Evolutionary conservation across 2,113 vertebrate genomes (phyloP).

Genomic region (Brachirus orientalis): DNA sequence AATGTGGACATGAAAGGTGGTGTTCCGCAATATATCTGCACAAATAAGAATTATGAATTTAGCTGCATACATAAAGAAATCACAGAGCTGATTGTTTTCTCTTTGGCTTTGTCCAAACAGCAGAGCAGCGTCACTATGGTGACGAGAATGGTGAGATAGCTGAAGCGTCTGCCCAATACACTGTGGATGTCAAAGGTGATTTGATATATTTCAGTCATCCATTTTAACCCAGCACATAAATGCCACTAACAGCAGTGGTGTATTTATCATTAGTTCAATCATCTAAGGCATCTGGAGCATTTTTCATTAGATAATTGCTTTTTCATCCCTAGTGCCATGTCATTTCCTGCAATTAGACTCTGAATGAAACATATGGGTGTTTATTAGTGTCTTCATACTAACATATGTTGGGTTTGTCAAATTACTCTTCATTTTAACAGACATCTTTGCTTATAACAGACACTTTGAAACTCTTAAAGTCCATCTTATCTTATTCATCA

Average conservation of each 20-base stretch:
- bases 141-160: constrained; percentile 80
- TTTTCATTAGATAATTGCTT: constrained; percentile 54
- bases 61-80: constrained; percentile 48
- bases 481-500: constrained; percentile 73
- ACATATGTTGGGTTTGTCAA: constrained; percentile 72
- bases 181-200: constrained; percentile 84
- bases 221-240: constrained; percentile 80
- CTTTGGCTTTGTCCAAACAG: constrained; percentile 86
- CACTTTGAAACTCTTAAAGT: constrained; percentile 68
- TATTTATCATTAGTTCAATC: constrained; percentile 60
- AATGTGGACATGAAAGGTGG: constrained; percentile 79
- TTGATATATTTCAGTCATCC: constrained; percentile 79
- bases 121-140: constrained; percentile 81
- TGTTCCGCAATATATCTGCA: constrained; percentile 68
- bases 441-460: constrained; percentile 73
- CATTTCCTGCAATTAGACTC: constrained; percentile 70
- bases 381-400: constrained; percentile 70
- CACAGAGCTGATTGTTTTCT: constrained; percentile 81
- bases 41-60: constrained; percentile 60
- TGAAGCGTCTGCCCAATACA: constrained; percentile 81
- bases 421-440: constrained; percentile 77
- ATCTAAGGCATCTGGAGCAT: constrained; percentile 61
- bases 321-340: constrained; percentile 59
- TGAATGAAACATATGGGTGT: constrained; percentile 69
- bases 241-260: constrained; percentile 80